Evolutionary conservation across 2,113 vertebrate genomes (phyloP), one percentile per base, ranked within the genome.

Genomic region (Macquaria ambigua): DNA sequence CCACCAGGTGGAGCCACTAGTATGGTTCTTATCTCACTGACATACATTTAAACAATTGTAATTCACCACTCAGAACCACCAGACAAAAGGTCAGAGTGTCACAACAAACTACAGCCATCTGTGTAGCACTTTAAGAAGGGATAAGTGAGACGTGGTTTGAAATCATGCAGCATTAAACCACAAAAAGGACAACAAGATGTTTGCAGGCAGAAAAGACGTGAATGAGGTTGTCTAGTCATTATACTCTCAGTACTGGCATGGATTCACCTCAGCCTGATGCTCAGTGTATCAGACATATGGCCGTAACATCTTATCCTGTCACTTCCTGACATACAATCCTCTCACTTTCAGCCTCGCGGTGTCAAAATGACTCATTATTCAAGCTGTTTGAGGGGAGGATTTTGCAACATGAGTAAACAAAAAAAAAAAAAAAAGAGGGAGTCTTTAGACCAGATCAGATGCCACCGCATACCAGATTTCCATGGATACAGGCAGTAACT

Each of bases 401-500:
- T 16, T 83, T 62, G 59, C 28, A 66, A 85, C 68, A 68, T 9
- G 52, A 79, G 37, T 72, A 84, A 81, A 86, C 67, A 31, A 31
- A 31, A 84, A 53, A 81, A 63, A 66, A 58, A 37, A 43, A 10
- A 50, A 48, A 9, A 0, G 21, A 64, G n/a, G 5, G 56, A 63
- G 64, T 69, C 43, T 72, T 74, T 23, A 58, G 39, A 67, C 31
- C 25, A 59, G 50, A 88, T 86, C 74, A 66, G 75, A 85, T 85
- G 78, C 74, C 70, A 74, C 43, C 28, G 59, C 52, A 76, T 52
- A 72, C 58, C 58, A 85, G 64, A 90, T 92, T 88, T 80, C 92
- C 85, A 91, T 91, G 90, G 91, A 92, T 92, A 90, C 93, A 8
- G 23, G 77, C 74, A 70, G 91, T 92, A 87, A 74, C 92, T 86